A percentile compares a stretch with the other conserved stretches of the same genome.
Evolutionary conservation across 2,113 vertebrate genomes (phyloP).

Genomic region (Anolis carolinensis): DNA sequence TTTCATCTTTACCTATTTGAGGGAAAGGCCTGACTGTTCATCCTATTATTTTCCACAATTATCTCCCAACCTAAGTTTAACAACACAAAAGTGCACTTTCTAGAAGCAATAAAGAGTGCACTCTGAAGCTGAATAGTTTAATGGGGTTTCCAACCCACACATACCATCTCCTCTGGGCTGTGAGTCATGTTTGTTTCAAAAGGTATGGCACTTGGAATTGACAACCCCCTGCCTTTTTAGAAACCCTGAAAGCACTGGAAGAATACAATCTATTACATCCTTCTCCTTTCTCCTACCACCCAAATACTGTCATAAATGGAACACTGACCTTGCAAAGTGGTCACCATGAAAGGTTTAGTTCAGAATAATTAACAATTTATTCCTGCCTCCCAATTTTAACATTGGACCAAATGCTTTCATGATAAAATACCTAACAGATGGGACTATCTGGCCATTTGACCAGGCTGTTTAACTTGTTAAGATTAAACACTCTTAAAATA

Average conservation of each 20-base stretch:
- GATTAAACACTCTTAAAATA: too few relatives aligned
- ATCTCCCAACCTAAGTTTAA: conserved; percentile 61
- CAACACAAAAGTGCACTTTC: conserved; percentile 33
- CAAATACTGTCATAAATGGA: conserved; percentile 70
- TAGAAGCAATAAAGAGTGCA: neutral
- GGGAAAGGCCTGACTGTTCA: conserved; percentile 24
- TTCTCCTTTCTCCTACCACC: conserved; percentile 50
- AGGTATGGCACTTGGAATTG: conserved; percentile 40
- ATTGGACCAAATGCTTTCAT: too few relatives aligned
- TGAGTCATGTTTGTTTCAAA: conserved; percentile 71
- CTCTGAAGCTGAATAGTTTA: conserved; percentile 62
- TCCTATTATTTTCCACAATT: conserved; percentile 27
- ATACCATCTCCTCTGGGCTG: conserved; percentile 56
- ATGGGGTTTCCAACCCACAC: conserved; percentile 58
- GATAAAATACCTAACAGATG: too few relatives aligned
- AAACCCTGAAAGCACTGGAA: conserved; percentile 69
- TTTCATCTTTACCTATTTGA: neutral
- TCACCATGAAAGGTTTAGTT: conserved; percentile 60
- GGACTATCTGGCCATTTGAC: too few relatives aligned
- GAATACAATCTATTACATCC: conserved; percentile 72
- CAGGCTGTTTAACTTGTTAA: too few relatives aligned
- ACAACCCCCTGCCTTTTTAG: conserved; percentile 75
- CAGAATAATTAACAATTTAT: conserved; percentile 70
- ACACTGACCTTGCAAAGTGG: conserved; percentile 64
- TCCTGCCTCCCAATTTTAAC: conserved; percentile 32